phyloP scores from a whole-genome alignment of 2,113 vertebrate genomes.

The Rattus norvegicus region GRCr8 NC_086033.1:4074501-4075000 shows the following conservation, averaged over 20 bases:
- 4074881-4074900: background rate
- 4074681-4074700: background rate
- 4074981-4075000: too few relatives aligned
- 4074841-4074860: background rate
- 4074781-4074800: background rate
- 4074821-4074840: background rate
- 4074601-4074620: background rate
- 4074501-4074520: background rate
- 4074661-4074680: background rate
- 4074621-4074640: background rate
- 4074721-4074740: background rate
- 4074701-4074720: rapidly evolving
- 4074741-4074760: background rate
- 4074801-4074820: background rate
- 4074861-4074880: rapidly evolving
- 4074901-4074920: background rate
- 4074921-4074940: background rate
- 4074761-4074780: background rate
- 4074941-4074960: background rate
- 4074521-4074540: slow-evolving; percentile 19
- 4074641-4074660: background rate
- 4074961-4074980: background rate
- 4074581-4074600: background rate
- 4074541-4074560: background rate
- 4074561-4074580: background rate